A percentile compares a stretch with the other conserved stretches of the same genome.
phyloP scores from a whole-genome alignment of 2,888 invertebrate genomes.

The Stramonita haemastoma region DNA sequence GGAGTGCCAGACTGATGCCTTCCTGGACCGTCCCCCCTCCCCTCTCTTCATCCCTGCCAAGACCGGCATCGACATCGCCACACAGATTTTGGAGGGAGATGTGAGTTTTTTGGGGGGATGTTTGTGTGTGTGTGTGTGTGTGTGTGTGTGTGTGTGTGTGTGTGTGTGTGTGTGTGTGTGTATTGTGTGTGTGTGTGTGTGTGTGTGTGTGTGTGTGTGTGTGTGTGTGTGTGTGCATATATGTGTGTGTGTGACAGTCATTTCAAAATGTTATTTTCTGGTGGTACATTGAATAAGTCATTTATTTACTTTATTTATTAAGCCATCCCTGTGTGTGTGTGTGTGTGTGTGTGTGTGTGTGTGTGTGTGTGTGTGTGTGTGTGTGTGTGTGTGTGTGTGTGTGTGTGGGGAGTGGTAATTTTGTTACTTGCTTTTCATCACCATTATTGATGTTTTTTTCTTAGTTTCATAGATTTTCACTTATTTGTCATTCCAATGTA shows the following conservation, averaged over 20 bases:
- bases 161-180: not conserved
- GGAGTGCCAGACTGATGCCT: slow-evolving; percentile 92
- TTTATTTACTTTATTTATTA: too few species aligned
- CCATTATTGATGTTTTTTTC: too few species aligned
- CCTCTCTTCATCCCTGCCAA: slow-evolving; percentile 88
- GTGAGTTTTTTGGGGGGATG: slow-evolving; percentile 78
- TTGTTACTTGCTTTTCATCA: too few species aligned
- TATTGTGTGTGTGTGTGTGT: not conserved
- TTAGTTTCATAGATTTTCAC: too few species aligned
- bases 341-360: not conserved
- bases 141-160: not conserved
- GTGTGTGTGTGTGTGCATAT: not conserved
- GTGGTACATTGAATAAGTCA: too few species aligned
- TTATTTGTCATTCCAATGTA: too few species aligned
- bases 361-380: not conserved
- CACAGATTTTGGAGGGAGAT: slow-evolving; percentile 94
- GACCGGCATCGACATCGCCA: slow-evolving; percentile 87
- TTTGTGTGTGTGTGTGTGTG: not conserved
- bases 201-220: slow-evolving; percentile 10
- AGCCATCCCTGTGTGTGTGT: not conserved
- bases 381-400: not conserved
- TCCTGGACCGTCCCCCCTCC: slow-evolving; percentile 88
- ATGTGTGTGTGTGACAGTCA: not conserved
- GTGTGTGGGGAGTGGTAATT: not conserved
- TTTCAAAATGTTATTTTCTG: too few species aligned